phyloP scores from a whole-genome alignment of 2,797 vertebrate species.

The Melanotaenia parkinsoni region DNA sequence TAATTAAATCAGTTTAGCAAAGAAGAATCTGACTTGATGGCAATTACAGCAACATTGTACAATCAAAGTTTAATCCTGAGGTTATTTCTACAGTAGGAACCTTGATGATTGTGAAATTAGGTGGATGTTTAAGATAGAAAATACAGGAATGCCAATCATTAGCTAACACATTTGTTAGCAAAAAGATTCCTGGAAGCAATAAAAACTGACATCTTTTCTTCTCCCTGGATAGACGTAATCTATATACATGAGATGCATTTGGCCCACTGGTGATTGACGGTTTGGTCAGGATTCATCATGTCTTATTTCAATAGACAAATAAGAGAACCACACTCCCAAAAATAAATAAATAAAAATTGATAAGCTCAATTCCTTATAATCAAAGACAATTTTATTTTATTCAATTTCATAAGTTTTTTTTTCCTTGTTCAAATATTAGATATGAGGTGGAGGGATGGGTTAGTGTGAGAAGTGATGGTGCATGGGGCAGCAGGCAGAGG shows the following conservation, averaged over 20 bases:
- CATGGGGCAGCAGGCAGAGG: constrained; percentile 72
- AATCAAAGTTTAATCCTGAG: not conserved
- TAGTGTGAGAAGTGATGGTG: constrained; percentile 51
- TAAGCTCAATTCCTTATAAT: constrained; percentile 42
- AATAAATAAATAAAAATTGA: not conserved
- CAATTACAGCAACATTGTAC: not conserved
- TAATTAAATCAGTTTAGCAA: not conserved
- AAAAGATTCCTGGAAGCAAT: not conserved
- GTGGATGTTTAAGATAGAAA: not conserved
- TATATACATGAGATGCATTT: not conserved
- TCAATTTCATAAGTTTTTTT: constrained; percentile 47
- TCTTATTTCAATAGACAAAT: not conserved
- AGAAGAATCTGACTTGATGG: not conserved
- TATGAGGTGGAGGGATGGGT: constrained; percentile 56
- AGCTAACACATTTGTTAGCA: not conserved
- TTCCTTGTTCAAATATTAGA: constrained; percentile 58
- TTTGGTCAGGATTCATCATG: not conserved
- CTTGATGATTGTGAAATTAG: not conserved
- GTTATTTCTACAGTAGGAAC: not conserved
- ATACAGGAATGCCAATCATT: too few species aligned
- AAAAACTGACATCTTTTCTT: not conserved
- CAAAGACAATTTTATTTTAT: constrained; percentile 73
- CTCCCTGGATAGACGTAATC: not conserved
- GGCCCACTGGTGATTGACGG: not conserved
- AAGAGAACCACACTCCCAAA: not conserved